phyloP scores from a whole-genome alignment of 2,797 vertebrate species.

The Oreochromis mossambicus region DNA sequence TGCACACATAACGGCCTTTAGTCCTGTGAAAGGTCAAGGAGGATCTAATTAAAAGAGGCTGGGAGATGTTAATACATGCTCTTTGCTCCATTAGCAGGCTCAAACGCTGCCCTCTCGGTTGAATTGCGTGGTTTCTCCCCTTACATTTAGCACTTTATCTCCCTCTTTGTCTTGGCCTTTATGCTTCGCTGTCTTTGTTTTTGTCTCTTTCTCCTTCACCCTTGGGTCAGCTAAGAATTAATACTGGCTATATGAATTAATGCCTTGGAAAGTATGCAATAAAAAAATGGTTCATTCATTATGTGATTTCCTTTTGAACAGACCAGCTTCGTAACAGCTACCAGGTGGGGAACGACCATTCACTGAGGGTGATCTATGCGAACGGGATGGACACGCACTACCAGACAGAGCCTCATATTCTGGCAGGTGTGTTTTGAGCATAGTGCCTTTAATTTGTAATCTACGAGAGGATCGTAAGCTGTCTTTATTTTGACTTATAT shows the following conservation, averaged over 20 bases:
- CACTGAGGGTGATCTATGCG: slow-evolving; percentile 91
- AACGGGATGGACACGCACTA: slow-evolving; percentile 96
- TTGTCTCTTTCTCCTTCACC: background rate
- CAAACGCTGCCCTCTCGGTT: slow-evolving; percentile 5
- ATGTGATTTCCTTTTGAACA: slow-evolving; percentile 38
- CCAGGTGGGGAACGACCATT: slow-evolving; percentile 93
- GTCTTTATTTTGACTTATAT: background rate
- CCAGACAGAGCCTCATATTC: slow-evolving; percentile 93
- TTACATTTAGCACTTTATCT: background rate
- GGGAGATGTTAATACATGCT: slow-evolving; percentile 23
- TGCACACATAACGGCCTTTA: background rate
- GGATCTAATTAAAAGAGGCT: slow-evolving; percentile 40
- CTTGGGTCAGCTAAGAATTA: background rate
- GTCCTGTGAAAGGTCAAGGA: slow-evolving; percentile 27
- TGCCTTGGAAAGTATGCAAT: background rate
- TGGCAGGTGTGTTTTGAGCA: slow-evolving; percentile 76
- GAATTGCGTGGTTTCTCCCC: background rate
- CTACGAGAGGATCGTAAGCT: background rate
- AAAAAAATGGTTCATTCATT: background rate
- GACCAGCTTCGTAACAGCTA: slow-evolving; percentile 96
- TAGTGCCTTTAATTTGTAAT: background rate
- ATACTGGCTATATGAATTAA: background rate
- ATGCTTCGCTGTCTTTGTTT: background rate
- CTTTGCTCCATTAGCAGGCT: slow-evolving; percentile 40
- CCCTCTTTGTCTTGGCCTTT: background rate